Conservation (phyloP, 2,113 vertebrate genomes). For the Vanacampus margaritifer region DNA sequence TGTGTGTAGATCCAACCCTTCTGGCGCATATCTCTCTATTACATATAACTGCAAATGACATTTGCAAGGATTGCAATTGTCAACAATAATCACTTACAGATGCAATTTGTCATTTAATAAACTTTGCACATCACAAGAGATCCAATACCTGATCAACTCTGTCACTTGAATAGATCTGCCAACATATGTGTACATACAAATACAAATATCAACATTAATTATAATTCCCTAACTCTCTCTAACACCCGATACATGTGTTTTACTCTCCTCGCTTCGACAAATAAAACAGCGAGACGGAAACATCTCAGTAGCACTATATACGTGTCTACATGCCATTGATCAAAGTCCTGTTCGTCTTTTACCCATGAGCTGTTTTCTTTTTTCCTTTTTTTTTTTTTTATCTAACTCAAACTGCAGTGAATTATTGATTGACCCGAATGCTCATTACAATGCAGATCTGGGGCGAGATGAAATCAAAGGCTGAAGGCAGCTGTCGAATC, state of each 20-base stretch:
- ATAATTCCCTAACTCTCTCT: constrained; percentile 8
- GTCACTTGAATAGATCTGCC: constrained; percentile 26
- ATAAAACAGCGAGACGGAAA: constrained; percentile 26
- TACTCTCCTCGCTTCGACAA: constrained; percentile 23
- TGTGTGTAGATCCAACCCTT: background rate
- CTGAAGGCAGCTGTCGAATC: constrained; percentile 75
- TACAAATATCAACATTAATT: constrained; percentile 16
- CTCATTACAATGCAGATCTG: constrained; percentile 78
- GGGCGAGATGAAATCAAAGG: constrained; percentile 76
- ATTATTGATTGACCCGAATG: constrained; percentile 85
- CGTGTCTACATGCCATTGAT: constrained; percentile 69
- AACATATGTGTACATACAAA: constrained; percentile 2
- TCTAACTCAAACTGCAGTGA: constrained; percentile 72
- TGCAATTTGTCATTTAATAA: constrained; percentile 3
- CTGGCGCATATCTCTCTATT: background rate
- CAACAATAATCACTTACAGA: background rate
- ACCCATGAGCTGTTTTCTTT: constrained; percentile 66
- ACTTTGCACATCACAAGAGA: constrained; percentile 25
- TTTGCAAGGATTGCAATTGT: constrained; percentile 8
- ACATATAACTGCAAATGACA: constrained; percentile 5
- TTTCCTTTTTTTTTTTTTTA: constrained; percentile 11
- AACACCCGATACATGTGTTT: constrained; percentile 13
- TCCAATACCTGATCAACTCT: constrained; percentile 31
- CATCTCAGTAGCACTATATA: constrained; percentile 27
- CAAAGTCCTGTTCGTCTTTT: constrained; percentile 67